Percentiles rank a stretch among this genome's conserved stretches.
phyloP scores from a whole-genome alignment of 2,113 vertebrate species.

The Ophthalmolycus amberensis region DNA sequence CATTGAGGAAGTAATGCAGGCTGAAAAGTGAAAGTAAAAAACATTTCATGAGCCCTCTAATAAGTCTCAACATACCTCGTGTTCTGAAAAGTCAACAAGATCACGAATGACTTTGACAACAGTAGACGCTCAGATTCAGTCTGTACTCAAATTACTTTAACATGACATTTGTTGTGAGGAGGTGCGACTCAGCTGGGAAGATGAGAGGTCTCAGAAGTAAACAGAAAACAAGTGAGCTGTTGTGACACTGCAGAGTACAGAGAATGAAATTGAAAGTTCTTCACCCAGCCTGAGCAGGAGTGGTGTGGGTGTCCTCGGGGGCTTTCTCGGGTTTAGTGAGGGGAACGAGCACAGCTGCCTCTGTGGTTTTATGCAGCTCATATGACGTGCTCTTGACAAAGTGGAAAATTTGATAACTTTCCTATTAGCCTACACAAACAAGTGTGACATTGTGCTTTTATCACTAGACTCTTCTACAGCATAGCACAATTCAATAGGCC shows the following conservation, averaged over 20 bases:
- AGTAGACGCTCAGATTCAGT: neutral
- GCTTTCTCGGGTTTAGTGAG: conserved; percentile 32
- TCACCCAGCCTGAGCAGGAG: neutral
- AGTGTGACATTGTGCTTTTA: conserved; percentile 19
- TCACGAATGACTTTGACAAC: neutral
- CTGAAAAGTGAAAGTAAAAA: conserved; percentile 37
- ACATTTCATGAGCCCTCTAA: neutral
- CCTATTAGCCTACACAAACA: conserved; percentile 27
- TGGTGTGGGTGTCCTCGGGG: conserved; percentile 28
- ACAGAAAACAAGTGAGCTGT: conserved; percentile 22
- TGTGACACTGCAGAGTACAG: conserved; percentile 13
- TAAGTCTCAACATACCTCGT: neutral
- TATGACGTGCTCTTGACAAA: conserved; percentile 43
- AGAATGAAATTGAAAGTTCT: conserved; percentile 50
- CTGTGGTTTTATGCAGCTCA: conserved; percentile 43
- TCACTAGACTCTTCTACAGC: neutral
- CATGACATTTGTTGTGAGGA: neutral
- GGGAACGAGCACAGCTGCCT: neutral
- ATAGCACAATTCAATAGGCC: neutral
- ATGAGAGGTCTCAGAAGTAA: neutral
- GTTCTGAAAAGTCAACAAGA: neutral
- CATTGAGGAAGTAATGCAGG: neutral
- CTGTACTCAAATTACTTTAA: neutral
- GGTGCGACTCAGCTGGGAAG: neutral
- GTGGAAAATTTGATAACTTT: conserved; percentile 56